Evolutionary conservation across 2,888 invertebrate genomes (phyloP).

Genomic region (Tetranychus piercei): DNA sequence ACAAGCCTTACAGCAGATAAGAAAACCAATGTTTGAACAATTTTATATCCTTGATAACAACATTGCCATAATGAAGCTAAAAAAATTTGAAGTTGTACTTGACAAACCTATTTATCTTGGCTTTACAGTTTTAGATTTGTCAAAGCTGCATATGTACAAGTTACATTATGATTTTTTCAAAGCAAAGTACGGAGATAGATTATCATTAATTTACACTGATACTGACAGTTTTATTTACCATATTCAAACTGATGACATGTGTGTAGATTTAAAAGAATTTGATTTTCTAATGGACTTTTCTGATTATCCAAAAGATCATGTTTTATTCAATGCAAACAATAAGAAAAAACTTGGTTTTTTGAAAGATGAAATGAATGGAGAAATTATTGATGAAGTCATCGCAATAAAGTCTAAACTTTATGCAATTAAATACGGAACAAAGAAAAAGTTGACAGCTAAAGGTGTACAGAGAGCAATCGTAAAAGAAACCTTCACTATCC

Average conservation of each 20-base stretch:
- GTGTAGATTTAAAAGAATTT: constrained; percentile 26
- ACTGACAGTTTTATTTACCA: constrained; percentile 29
- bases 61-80: constrained; percentile 8
- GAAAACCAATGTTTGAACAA: constrained; percentile 19
- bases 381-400: constrained; percentile 29
- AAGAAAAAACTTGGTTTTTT: constrained; percentile 30
- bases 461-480: background rate
- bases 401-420: constrained; percentile 24
- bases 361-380: constrained; percentile 30
- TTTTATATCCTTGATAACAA: constrained; percentile 11
- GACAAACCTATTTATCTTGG: constrained; percentile 28
- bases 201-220: constrained; percentile 29
- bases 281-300: constrained; percentile 26
- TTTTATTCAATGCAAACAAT: constrained; percentile 25
- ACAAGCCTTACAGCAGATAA: constrained; percentile 12
- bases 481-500: background rate
- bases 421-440: constrained; percentile 1
- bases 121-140: constrained; percentile 28
- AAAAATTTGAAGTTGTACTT: constrained; percentile 21
- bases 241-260: constrained; percentile 28
- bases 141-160: constrained; percentile 29
- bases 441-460: background rate
- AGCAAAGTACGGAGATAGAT: constrained; percentile 27
- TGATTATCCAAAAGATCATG: constrained; percentile 29
- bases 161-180: constrained; percentile 27